Evolutionary conservation across 2,888 invertebrate genomes (phyloP).

Genomic region (Melanostoma scalare): DNA sequence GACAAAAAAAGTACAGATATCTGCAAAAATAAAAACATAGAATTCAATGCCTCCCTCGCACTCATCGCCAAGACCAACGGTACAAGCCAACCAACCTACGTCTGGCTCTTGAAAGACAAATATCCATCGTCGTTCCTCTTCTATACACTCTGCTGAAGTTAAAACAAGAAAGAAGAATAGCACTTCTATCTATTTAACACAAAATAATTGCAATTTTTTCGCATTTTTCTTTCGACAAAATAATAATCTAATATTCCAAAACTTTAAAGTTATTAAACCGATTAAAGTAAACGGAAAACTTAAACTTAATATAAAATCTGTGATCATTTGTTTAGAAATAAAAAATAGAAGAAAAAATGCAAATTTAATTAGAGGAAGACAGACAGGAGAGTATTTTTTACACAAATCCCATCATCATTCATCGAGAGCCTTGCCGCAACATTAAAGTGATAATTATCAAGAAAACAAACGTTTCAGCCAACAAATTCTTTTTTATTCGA

Average conservation of each 20-base stretch:
- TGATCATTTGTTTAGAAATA: conserved; percentile 75
- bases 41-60: neutral
- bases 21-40: no score
- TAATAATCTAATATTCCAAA: conserved; percentile 48
- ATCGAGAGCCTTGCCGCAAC: conserved; percentile 75
- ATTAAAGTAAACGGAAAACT: conserved; percentile 50
- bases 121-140: conserved; percentile 67
- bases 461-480: conserved; percentile 66
- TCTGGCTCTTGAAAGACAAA: neutral
- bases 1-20: no score
- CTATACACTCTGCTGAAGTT: conserved; percentile 67
- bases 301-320: conserved; percentile 73
- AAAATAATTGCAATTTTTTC: conserved; percentile 72
- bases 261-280: conserved; percentile 56
- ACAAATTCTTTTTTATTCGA: conserved; percentile 67
- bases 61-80: neutral
- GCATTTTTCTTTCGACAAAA: conserved; percentile 71
- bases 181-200: conserved; percentile 63
- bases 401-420: conserved; percentile 70
- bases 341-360: conserved; percentile 62
- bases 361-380: conserved; percentile 72
- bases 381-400: conserved; percentile 72
- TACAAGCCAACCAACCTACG: conserved; percentile 10
- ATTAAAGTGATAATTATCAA: conserved; percentile 74
- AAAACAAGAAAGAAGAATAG: conserved; percentile 72